A percentile compares a stretch with the other conserved stretches of the same genome.
Conservation (phyloP, 1,140 invertebrate genomes). For the Bombus confusus region DNA sequence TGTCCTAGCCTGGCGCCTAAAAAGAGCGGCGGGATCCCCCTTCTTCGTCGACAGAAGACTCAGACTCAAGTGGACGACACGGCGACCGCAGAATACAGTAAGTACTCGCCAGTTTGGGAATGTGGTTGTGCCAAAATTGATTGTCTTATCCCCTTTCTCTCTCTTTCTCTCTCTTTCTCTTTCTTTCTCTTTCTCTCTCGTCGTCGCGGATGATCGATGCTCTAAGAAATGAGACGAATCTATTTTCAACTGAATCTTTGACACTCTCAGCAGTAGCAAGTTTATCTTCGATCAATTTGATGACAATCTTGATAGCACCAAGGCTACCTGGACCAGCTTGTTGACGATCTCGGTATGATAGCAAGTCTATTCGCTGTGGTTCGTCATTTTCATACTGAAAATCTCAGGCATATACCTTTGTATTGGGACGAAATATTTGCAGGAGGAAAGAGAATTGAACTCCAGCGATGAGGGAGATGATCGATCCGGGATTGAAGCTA, state of each 20-base stretch:
- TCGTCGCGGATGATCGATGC: constrained; percentile 39
- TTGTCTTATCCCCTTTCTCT: constrained; percentile 6
- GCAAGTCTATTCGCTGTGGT: too few species aligned
- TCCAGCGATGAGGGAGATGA: neutral
- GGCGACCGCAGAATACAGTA: constrained; percentile 76
- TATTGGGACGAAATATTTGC: too few species aligned
- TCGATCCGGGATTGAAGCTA: neutral
- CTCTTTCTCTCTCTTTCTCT: neutral
- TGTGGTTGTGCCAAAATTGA: too few species aligned
- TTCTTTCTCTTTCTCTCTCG: constrained; percentile 17
- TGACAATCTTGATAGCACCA: too few species aligned
- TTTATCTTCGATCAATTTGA: too few species aligned
- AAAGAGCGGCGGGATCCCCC: constrained; percentile 89
- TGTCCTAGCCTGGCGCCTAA: constrained; percentile 83
- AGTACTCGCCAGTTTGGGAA: constrained; percentile 63
- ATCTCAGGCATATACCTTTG: neutral
- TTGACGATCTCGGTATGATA: too few species aligned
- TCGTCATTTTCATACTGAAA: neutral
- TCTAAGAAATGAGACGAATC: neutral
- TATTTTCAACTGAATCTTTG: neutral
- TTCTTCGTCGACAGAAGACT: constrained; percentile 93
- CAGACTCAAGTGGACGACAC: constrained; percentile 73
- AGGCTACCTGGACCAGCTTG: too few species aligned
- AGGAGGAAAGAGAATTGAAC: neutral
- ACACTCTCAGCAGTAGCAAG: too few species aligned